Conservation (phyloP, 2,113 vertebrate genomes). For the Apus apus region DNA sequence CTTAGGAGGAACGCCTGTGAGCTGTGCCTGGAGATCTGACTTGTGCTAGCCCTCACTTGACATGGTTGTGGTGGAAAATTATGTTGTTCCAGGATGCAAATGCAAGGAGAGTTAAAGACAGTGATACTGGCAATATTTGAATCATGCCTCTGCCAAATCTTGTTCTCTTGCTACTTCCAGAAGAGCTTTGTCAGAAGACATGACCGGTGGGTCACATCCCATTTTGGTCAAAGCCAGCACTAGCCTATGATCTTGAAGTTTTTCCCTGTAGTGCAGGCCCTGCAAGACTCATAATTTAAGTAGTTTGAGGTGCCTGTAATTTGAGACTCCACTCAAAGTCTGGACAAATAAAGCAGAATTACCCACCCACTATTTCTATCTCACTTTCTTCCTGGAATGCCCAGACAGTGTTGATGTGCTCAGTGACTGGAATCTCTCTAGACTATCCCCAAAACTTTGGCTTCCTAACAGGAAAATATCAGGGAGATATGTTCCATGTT, state of each 20-base stretch:
- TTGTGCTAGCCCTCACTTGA: not conserved
- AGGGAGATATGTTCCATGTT: not conserved
- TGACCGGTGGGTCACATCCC: accelerated
- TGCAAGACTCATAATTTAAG: not conserved
- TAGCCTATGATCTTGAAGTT: not conserved
- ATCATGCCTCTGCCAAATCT: not conserved
- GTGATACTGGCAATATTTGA: not conserved
- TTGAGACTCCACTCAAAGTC: not conserved
- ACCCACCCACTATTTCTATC: not conserved
- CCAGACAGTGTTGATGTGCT: not conserved
- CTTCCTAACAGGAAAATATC: not conserved
- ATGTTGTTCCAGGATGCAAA: not conserved
- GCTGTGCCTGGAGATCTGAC: not conserved
- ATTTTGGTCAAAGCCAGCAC: not conserved
- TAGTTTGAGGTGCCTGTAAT: not conserved
- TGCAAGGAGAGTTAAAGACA: not conserved
- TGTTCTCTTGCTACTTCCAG: not conserved
- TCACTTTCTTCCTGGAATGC: not conserved
- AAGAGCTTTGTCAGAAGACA: not conserved
- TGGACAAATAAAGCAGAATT: not conserved
- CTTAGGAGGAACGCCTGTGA: not conserved
- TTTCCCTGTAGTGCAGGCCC: not conserved
- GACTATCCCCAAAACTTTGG: not conserved
- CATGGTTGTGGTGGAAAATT: not conserved
- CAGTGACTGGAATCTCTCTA: not conserved